Conservation (phyloP, 2,113 vertebrate species). For the Larimichthys polyactis region DNA sequence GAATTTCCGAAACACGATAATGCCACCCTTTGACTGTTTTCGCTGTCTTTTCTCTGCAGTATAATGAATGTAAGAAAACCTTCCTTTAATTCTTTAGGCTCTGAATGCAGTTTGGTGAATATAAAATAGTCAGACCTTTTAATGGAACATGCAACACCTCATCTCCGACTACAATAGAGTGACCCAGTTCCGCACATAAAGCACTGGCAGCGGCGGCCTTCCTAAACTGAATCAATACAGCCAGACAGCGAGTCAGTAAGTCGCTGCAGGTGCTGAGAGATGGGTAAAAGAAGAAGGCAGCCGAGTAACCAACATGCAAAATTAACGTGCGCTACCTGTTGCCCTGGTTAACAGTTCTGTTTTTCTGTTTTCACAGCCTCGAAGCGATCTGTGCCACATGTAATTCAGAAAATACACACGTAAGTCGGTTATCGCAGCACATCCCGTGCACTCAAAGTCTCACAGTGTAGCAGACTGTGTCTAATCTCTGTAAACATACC, state of each 20-base stretch:
- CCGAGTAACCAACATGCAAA: background rate
- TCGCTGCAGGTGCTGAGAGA: background rate
- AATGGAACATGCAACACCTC: background rate
- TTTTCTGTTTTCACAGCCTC: slow-evolving; percentile 1
- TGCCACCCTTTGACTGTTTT: slow-evolving; percentile 28
- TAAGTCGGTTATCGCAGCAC: background rate
- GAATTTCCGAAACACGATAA: slow-evolving; percentile 52
- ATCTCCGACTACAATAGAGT: slow-evolving; percentile 31
- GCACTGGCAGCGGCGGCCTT: background rate
- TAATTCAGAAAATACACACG: background rate
- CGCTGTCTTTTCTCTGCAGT: slow-evolving; percentile 18
- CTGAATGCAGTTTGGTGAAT: slow-evolving; percentile 20
- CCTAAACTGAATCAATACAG: slow-evolving; percentile 16
- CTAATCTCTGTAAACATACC: slow-evolving; percentile 18
- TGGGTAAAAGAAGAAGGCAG: background rate
- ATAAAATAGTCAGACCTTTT: slow-evolving; percentile 11
- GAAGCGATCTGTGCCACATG: slow-evolving; percentile 3
- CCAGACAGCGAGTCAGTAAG: slow-evolving; percentile 20
- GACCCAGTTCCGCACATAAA: slow-evolving; percentile 36
- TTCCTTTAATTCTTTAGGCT: slow-evolving; percentile 14
- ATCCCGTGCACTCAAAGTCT: slow-evolving; percentile 1
- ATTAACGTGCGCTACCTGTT: background rate
- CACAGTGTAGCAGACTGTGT: background rate
- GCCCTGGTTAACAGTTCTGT: background rate
- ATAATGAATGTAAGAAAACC: slow-evolving; percentile 38